Base-by-base conservation (phyloP, 2,888 invertebrate species). In the Iselma pallidipennis region DNA sequence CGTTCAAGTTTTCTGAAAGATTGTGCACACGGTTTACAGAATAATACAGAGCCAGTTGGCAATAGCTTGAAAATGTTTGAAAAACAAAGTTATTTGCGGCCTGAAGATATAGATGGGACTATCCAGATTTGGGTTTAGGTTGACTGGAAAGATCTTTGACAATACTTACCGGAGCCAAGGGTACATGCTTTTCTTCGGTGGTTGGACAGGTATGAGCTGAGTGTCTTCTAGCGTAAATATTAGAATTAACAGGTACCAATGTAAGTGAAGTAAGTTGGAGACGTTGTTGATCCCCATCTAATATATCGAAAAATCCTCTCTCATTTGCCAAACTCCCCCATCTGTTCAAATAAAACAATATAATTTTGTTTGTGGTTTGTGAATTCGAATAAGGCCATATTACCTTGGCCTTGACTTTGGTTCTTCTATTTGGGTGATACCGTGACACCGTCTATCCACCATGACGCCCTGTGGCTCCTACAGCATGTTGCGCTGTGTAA, bases 211-310 rank as follows among this genome's bases (percentile, higher is more conserved):
- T 75, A 66, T 81, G 80, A 49, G 80, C 78, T 12, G 81, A 81
- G 71, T 81, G 81, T 68, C 81, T 74, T 69, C 81, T 73, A 29
- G 81, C 80, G 66, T 80, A 81, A 58, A 81, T 77, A 57, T 78
- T 74, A 4, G 81, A 76, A 66, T 78, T 80, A 55, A 79, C 72
- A 33, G 80, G 80, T 21, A 78, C 78, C 65, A 81, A 66, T 29
- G 76, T 79, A 50, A 80, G 74, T 23, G 78, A 74, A 33, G 78
- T 73, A 16, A 77, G 76, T 66, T 78, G 76, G 50, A 78, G 69
- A 55, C 63, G 68, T 52, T 72, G 66, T 58, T 70, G 71, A 49
- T 78, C 78, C 55, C 72, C 73, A 67, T 76, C 76, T 51, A 80
- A 71, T 42, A 80, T 67, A 69, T 79, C 77, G 67, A 80, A 67